Base-by-base conservation (phyloP, 2,888 invertebrate genomes). In the Odiellus spinosus region DNA sequence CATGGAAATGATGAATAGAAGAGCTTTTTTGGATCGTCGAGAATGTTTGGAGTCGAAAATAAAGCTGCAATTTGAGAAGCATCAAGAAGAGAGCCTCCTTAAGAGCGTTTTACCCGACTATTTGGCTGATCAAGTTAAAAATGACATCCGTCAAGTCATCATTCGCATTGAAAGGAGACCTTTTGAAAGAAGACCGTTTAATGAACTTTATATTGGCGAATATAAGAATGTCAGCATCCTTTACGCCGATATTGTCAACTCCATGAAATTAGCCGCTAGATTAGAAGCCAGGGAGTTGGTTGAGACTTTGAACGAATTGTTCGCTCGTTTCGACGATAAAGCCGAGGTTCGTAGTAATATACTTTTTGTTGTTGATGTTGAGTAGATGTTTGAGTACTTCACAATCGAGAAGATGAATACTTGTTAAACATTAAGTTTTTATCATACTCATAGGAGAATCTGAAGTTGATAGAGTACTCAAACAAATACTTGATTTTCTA, bases 241-340 rank as follows among this genome's bases (percentile, higher is more conserved):
- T 32, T 91, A 86, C 61, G 90, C 91, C 0, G 91, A 91, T 64
- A 86, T 91, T 40, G 90, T 90, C 0, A 88, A 90, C 67, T 91
- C 87, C 61, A 90, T 90, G 0, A 77, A 79, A 58, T 74, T 87
- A 66, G 88, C 91, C 0, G 82, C 82, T 0, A 79, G 80, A 1
- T 65, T 91, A 45, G 78, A 80, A 1, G 82, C 86, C 0, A 76
- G 78, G 61, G 77, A 81, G 53, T 74, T 91, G 56, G 83, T 91
- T 2, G 84, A 84, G 61, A 80, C 86, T 1, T 68, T 91, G 14
- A 88, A 91, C 60, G 87, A 90, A 63, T 71, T 91, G 0, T 91
- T 90, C 64, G 86, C 87, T 4, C 75, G 81, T 63, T 91, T 91
- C 61, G 91, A 91, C 66, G 83, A 84, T 55, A 82, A 85, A 33